Evolutionary conservation across 2,797 vertebrate species (phyloP).

Genomic region (Anas georgica): DNA sequence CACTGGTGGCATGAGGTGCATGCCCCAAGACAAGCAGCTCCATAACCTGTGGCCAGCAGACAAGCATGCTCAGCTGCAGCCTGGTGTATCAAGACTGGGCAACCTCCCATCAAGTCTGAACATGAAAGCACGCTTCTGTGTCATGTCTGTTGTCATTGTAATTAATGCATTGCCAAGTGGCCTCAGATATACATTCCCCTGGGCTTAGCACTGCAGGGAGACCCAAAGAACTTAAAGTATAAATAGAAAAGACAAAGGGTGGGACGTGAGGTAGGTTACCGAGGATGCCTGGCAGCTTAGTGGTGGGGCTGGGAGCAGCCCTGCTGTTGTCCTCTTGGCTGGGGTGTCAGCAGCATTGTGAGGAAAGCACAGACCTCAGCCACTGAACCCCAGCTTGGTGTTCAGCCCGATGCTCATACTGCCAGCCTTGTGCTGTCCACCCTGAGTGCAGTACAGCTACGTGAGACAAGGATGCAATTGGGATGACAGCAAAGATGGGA

Average conservation of each 20-base stretch:
- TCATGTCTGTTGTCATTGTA: accelerated
- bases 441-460: neutral
- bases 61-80: neutral
- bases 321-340: accelerated
- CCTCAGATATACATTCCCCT: neutral
- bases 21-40: neutral
- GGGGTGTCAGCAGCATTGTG: neutral
- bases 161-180: neutral
- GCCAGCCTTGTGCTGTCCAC: accelerated
- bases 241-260: neutral
- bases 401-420: neutral
- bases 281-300: too few relatives aligned
- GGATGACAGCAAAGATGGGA: neutral
- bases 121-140: neutral
- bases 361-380: neutral
- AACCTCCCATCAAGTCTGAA: neutral
- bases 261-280: accelerated
- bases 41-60: neutral
- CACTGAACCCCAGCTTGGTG: accelerated
- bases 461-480: neutral
- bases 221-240: accelerated
- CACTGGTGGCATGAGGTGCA: accelerated
- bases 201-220: accelerated
- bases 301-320: accelerated
- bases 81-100: neutral